Evolutionary conservation across 2,888 invertebrate species (phyloP), one percentile per base, ranked within the genome.

Genomic region (Limnephilus auricula): DNA sequence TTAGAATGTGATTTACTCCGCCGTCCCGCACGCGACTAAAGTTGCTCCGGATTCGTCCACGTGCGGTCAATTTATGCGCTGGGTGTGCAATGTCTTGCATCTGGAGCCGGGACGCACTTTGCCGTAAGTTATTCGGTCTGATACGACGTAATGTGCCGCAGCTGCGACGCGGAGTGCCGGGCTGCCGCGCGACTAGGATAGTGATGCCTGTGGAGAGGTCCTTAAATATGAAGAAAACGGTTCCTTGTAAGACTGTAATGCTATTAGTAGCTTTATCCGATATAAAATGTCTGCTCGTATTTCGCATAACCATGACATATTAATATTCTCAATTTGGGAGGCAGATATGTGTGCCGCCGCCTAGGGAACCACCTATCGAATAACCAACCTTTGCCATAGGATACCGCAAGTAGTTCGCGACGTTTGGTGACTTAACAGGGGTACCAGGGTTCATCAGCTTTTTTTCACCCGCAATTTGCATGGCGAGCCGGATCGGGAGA

Each of bases 1-100:
- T 91, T 92, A 92, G 88, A 90, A 89, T 45, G 45, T 84, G 90
- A 90, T 92, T 90, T 92, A 91, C 90, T 30, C 83, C 40, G 32
- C 79, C 18, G 65, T 65, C n/a, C 65, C 6, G 10, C 65, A 65
- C 65, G 82, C 32, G 89, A 83, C 89, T 90, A 45, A 80, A 91
- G 40, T 86, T 79, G 78, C 80, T 79, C 65, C 78, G 84, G 34
- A 37, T 83, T 84, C 40, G 50, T 32, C 65, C 90, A 18, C 90
- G 34, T 37, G 82, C 83, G 32, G 82, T 78, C 31, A 85, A 85
- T 85, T 91, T 91, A 91, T 91, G 89, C 84, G 89, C 89, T 40
- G 83, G 32, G 79, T 91, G 89, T 91, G 91, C 89, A 84, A 50
- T n/a, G 90, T 78, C 84, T 84, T 85, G 90, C 90, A 90, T 85